Evolutionary conservation across 1,140 invertebrate genomes (phyloP).

Genomic region (Samia ricini): DNA sequence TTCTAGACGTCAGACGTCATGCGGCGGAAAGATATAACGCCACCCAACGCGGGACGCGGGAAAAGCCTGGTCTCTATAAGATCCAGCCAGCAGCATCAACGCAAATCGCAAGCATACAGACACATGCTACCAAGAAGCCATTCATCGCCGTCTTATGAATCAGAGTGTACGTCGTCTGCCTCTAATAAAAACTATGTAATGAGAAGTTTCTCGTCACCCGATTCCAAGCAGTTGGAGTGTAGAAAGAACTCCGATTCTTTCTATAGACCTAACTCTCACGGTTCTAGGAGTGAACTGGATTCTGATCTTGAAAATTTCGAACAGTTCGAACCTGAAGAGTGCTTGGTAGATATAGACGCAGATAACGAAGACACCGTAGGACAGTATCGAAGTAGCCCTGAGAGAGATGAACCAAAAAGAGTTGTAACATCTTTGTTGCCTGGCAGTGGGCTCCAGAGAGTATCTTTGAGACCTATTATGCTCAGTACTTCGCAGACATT

Average conservation of each 20-base stretch:
- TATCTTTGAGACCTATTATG: constrained; percentile 52
- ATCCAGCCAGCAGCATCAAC: constrained; percentile 57
- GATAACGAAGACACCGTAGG: constrained; percentile 52
- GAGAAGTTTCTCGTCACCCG: constrained; percentile 63
- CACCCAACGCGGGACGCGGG: constrained; percentile 40
- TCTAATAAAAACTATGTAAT: constrained; percentile 45
- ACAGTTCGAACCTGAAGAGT: constrained; percentile 52
- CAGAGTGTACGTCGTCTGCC: constrained; percentile 17
- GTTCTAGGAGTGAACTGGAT: constrained; percentile 58
- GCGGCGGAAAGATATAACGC: constrained; percentile 56
- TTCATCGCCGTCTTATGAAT: constrained; percentile 53
- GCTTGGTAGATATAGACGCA: constrained; percentile 65
- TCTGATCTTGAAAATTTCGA: constrained; percentile 68
- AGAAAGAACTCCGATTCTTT: constrained; percentile 51
- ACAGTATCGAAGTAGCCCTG: constrained; percentile 43
- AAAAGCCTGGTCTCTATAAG: constrained; percentile 63
- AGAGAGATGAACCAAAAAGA: constrained; percentile 53
- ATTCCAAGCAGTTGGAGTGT: constrained; percentile 45
- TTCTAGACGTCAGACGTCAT: constrained; percentile 48
- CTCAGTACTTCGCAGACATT: constrained; percentile 38
- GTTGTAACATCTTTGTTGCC: constrained; percentile 56
- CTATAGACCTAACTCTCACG: constrained; percentile 47
- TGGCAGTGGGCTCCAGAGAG: constrained; percentile 60
- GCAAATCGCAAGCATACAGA: constrained; percentile 44
- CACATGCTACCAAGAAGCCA: constrained; percentile 59